Base-by-base conservation (phyloP, 2,113 vertebrate species). In the Dissostichus mawsoni region DNA sequence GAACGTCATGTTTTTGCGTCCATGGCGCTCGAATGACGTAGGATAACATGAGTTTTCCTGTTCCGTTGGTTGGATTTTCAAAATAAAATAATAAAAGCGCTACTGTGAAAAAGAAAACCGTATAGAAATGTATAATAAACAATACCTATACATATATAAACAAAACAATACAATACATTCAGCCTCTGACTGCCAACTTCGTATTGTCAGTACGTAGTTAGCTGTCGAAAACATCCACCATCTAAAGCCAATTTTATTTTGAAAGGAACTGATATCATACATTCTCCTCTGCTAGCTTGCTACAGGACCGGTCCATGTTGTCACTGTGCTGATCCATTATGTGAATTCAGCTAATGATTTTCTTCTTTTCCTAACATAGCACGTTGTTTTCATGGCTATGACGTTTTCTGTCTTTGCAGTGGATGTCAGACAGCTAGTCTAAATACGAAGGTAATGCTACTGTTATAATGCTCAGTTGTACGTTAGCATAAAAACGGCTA, bases 1-100 rank as follows among this genome's bases (percentile, higher is more conserved):
- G 0, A 5, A 57, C 88, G 80, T 89, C 86, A 83, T 67, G 0
- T 74, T 2, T 17, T 3, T 65, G 86, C 84, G 88, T 12, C 84
- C 2, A 6, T 0, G 74, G 8, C 87, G 76, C 80, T 61, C 25
- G 4, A 62, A 41, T 62, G 36, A 84, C 88, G 73, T 48, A 63
- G 1, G 1, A 0, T 0, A 20, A 20, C 13, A 10, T 9, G 23
- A 18, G 2, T 56, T 50, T 52, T 84, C 80, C 62, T 65, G 17
- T 0, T 52, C 64, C 11, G 52, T 5, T 0, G 23, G 1, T 6
- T 9, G 11, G 36, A 1, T 2, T 10, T 66, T 84, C 74, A 79
- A 55, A 79, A 69, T 84, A 76, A 84, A 50, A 69, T 8, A 11
- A 23, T 9, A 10, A 10, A 18, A 0, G 23, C 11, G 58, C 53